These are phyloP conservation scores for Catonia carolina DNA, from an alignment of 2,888 invertebrate genomes.

Conservation along the genomic window DNA sequence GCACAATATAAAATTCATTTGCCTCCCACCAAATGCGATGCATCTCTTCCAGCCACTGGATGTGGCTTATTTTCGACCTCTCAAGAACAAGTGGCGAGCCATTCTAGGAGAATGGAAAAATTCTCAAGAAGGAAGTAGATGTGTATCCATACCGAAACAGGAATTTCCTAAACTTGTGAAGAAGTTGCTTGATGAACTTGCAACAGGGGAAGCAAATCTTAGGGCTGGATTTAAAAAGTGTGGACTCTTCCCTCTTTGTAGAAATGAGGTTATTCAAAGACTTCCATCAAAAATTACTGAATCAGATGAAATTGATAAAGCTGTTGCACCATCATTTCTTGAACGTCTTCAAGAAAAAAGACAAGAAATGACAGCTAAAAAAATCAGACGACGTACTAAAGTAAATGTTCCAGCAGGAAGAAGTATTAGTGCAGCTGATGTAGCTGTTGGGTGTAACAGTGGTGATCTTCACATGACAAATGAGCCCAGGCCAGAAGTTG, in stretches of 20 bases:
- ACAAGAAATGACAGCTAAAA: not conserved
- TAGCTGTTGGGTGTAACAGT: not conserved
- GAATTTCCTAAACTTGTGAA: not conserved
- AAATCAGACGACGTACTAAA: not conserved
- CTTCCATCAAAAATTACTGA: not conserved
- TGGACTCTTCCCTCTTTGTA: not conserved
- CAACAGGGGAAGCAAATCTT: not conserved
- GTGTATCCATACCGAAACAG: not conserved
- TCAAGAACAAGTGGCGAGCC: not conserved
- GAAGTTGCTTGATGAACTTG: not conserved
- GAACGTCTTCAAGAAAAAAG: not conserved
- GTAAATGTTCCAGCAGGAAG: not conserved
- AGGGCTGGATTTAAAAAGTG: not conserved
- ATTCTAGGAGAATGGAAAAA: not conserved
- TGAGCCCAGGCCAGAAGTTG: not conserved
- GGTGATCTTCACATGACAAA: not conserved
- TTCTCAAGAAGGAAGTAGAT: not conserved
- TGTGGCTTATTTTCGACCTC: not conserved
- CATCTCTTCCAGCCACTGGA: not conserved
- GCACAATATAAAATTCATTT: not conserved
- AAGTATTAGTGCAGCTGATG: not conserved
- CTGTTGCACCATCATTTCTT: not conserved
- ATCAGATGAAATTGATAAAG: not conserved
- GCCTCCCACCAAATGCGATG: constrained; percentile 33
- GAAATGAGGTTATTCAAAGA: not conserved